Evolutionary conservation across 2,113 vertebrate genomes (phyloP), one percentile per base, ranked within the genome.

Genomic region (Piprites chloris): DNA sequence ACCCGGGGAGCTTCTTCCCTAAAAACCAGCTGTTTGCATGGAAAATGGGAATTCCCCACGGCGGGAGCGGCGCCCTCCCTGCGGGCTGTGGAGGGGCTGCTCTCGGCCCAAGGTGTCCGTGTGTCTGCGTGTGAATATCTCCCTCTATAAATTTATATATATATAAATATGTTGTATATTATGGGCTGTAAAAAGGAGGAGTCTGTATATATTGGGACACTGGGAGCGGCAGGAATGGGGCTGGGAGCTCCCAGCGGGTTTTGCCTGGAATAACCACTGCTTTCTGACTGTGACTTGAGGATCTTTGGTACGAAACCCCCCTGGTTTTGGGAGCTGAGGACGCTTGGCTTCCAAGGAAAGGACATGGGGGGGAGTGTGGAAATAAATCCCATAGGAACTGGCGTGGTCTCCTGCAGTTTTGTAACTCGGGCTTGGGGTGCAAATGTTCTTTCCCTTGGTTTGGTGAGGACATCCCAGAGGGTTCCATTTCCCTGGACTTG

Each of bases 181-280:
- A 95, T 97, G 92, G 87, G 72, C 92, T 98, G 97, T 98, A 97
- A 95, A 98, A 97, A 98, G 96, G 63, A 89, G 71, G 69, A 96
- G 92, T 98, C 94, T 98, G 98, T 98, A 98, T 98, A 98, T 98
- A 98, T 96, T 66, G 97, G 87, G 81, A 95, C 81, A 90, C 91
- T 37, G 79, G 94, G 96, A 90, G 96, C 77, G 78, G 93, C 65
- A 77, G 95, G 81, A 61, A 61, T 27, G 59, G 11, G 20, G 59
- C 3, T 58, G 35, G 35, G 17, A 39, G 59, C 59, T 62, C 56
- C 20, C 19, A 21, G 55, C 55, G 28, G 3, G 1, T 5, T 63
- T 80, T 1, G 22, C 56, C 72, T 80, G 90, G 55, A 33, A 47
- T 19, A 63, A 21, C 47, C 13, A 0, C 20, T 55, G 49, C 7